These are phyloP conservation scores for Acomys russatus DNA, from an alignment of 2,797 vertebrate genomes.

Conservation along the genomic window DNA sequence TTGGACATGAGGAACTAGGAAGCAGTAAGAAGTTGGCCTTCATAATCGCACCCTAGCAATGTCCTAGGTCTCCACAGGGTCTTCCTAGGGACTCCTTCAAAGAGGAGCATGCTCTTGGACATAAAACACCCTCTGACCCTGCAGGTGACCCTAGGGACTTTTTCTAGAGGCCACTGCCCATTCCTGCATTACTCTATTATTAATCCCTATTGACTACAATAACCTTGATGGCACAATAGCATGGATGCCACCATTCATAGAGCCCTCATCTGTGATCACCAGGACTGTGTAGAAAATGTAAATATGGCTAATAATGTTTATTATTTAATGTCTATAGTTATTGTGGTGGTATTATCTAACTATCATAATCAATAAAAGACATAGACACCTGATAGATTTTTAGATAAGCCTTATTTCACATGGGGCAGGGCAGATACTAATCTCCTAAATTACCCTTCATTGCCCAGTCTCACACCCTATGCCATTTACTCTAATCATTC, in stretches of 20 bases:
- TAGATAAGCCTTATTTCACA: too few relatives aligned
- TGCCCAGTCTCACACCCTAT: too few relatives aligned
- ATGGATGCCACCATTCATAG: accelerated
- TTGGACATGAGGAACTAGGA: too few relatives aligned
- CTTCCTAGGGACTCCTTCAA: too few relatives aligned
- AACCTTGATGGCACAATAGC: accelerated
- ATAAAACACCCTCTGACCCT: not conserved
- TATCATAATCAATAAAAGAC: too few relatives aligned
- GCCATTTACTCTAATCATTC: too few relatives aligned
- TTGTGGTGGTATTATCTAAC: too few relatives aligned
- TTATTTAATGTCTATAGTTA: too few relatives aligned
- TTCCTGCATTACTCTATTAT: accelerated
- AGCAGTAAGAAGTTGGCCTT: accelerated
- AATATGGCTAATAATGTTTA: too few relatives aligned
- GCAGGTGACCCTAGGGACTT: not conserved
- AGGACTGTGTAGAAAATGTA: not conserved
- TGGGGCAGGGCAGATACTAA: too few relatives aligned
- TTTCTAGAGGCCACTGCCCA: accelerated
- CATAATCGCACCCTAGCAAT: not conserved
- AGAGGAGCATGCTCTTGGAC: not conserved
- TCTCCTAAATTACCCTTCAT: too few relatives aligned
- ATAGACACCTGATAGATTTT: too few relatives aligned
- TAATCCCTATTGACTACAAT: not conserved
- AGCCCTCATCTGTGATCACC: not conserved
- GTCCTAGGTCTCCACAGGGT: accelerated